A percentile compares a stretch with the other conserved stretches of the same genome.
Evolutionary conservation across 2,888 invertebrate genomes (phyloP).

Genomic region (Melieria omissa): DNA sequence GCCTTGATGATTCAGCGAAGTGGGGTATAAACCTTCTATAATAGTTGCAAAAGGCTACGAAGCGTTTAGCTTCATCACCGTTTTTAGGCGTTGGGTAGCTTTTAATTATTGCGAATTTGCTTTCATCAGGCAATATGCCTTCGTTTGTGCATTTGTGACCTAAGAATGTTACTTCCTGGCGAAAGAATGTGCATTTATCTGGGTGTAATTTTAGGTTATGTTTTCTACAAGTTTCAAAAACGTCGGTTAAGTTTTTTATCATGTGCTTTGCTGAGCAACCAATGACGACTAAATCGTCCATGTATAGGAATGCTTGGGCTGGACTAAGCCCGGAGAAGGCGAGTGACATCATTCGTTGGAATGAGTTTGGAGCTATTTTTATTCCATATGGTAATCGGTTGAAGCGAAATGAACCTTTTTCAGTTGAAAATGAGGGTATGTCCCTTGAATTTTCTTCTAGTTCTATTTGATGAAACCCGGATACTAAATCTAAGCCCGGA

Average conservation of each 20-base stretch:
- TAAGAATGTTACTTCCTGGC: constrained; percentile 41
- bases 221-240: constrained; percentile 30
- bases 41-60: no score
- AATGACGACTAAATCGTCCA: constrained; percentile 47
- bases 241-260: constrained; percentile 27
- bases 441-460: constrained; percentile 11
- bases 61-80: no score
- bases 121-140: constrained; percentile 35
- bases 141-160: constrained; percentile 40
- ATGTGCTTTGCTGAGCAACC: constrained; percentile 41
- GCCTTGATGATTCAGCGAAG: constrained; percentile 19
- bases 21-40: constrained; percentile 31
- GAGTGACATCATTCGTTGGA: constrained; percentile 49
- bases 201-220: constrained; percentile 41
- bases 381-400: constrained; percentile 46
- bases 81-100: constrained; percentile 25
- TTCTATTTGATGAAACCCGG: constrained; percentile 34
- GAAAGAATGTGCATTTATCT: constrained; percentile 43
- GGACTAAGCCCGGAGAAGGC: constrained; percentile 43
- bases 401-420: constrained; percentile 38
- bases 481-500: constrained; percentile 29
- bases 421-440: no score
- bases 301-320: constrained; percentile 44
- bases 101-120: constrained; percentile 25
- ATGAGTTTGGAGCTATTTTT: constrained; percentile 45